Percentiles rank a stretch among this genome's conserved stretches.
Conservation (phyloP, 2,888 invertebrate species). For the Apocheima hispidaria region DNA sequence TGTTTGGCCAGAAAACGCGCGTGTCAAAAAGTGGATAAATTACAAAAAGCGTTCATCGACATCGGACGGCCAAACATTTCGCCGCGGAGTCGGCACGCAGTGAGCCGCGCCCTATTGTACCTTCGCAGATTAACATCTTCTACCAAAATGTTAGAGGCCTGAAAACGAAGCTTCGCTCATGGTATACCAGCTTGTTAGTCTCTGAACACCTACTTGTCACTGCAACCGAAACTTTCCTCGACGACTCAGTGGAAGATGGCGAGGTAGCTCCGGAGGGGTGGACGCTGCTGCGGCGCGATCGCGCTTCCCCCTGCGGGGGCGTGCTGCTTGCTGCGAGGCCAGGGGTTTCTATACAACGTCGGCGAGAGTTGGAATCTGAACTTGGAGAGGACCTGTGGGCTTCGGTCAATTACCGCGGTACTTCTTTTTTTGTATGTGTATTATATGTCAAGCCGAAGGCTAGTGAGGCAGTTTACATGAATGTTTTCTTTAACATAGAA, state of each 20-base stretch:
- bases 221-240: too few species aligned
- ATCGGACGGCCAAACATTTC: not conserved
- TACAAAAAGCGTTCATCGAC: not conserved
- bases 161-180: too few species aligned
- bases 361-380: not conserved
- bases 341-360: not conserved
- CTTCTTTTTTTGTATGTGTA: not conserved
- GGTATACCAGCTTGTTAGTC: too few species aligned
- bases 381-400: constrained; percentile 15
- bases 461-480: too few species aligned
- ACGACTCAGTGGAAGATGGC: not conserved
- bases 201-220: too few species aligned
- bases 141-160: not conserved
- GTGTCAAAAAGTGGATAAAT: constrained; percentile 8
- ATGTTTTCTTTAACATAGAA: too few species aligned
- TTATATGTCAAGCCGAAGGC: constrained; percentile 3
- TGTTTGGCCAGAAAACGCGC: constrained; percentile 9
- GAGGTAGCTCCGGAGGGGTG: not conserved
- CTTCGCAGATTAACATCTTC: not conserved
- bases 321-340: not conserved
- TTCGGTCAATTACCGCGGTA: not conserved
- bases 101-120: not conserved
- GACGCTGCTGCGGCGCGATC: constrained; percentile 1
- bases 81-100: not conserved
- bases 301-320: not conserved